Percentiles rank a stretch among this genome's conserved stretches.
Evolutionary conservation across 2,888 invertebrate species (phyloP).

Genomic region (Campoplex nolae): DNA sequence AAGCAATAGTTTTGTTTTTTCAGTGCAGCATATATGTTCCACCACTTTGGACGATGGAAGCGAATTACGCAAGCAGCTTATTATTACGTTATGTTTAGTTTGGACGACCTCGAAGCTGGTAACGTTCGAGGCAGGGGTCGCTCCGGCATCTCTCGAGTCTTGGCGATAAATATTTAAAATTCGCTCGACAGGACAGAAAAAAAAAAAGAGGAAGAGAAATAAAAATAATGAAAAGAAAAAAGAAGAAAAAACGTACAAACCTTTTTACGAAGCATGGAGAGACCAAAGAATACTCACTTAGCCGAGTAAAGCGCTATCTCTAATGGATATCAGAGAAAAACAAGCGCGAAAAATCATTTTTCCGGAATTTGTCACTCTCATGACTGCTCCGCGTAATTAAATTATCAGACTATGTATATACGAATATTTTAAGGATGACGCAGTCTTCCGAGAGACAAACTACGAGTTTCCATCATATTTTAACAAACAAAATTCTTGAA

Average conservation of each 20-base stretch:
- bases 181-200: constrained; percentile 5
- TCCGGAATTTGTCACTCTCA: constrained; percentile 11
- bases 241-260: not conserved
- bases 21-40: not conserved
- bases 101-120: constrained; percentile 64
- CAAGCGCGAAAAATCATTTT: constrained; percentile 27
- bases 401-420: constrained; percentile 31
- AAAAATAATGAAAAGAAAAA: constrained; percentile 8
- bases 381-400: constrained; percentile 29
- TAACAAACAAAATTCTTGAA: not conserved
- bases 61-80: constrained; percentile 67
- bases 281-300: not conserved
- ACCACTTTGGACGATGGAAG: constrained; percentile 35
- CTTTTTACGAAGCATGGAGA: constrained; percentile 13
- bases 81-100: constrained; percentile 71
- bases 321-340: constrained; percentile 34
- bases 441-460: not conserved
- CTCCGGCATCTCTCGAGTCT: constrained; percentile 32
- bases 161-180: constrained; percentile 48
- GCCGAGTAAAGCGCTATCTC: constrained; percentile 9
- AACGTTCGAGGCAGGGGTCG: constrained; percentile 47
- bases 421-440: constrained; percentile 7
- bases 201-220: not conserved
- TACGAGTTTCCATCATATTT: not conserved
- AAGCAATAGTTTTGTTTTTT: constrained; percentile 14